A percentile compares a stretch with the other conserved stretches of the same genome.
These are phyloP conservation scores for Lepeophtheirus nordmannii DNA, from an alignment of 2,888 invertebrate genomes.

Conservation along the genomic window DNA sequence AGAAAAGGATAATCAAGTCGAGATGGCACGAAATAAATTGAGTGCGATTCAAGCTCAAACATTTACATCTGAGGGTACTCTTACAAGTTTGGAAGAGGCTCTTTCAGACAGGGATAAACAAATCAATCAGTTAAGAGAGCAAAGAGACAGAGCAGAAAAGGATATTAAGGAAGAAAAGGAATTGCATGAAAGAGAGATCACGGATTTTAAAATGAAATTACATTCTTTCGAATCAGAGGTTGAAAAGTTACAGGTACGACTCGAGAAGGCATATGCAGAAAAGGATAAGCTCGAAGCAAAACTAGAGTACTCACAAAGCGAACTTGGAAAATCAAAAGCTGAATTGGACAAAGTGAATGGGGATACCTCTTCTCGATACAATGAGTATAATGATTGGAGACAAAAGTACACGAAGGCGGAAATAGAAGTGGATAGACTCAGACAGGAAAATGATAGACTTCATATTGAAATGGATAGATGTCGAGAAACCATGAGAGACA, in stretches of 20 bases:
- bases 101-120: conserved; percentile 94
- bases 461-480: conserved; percentile 69
- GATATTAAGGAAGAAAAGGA: conserved; percentile 92
- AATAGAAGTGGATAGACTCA: conserved; percentile 63
- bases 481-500: conserved; percentile 57
- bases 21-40: conserved; percentile 69
- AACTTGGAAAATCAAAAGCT: conserved; percentile 82
- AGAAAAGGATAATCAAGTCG: conserved; percentile 95
- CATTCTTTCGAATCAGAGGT: conserved; percentile 71
- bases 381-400: conserved; percentile 71
- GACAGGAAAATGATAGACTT: conserved; percentile 38
- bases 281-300: conserved; percentile 79
- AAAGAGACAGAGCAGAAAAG: conserved; percentile 82
- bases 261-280: conserved; percentile 74
- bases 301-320: conserved; percentile 78
- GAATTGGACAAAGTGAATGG: conserved; percentile 79
- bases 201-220: conserved; percentile 85
- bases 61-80: conserved; percentile 74
- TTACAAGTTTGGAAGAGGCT: conserved; percentile 82
- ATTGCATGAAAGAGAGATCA: conserved; percentile 74
- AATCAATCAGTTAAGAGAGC: conserved; percentile 81
- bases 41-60: conserved; percentile 71
- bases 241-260: conserved; percentile 46
- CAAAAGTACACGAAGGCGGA: conserved; percentile 68
- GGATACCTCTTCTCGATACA: conserved; percentile 72